Percentiles rank a stretch among this genome's conserved stretches.
These are phyloP conservation scores for Encarsia formosa DNA, from an alignment of 2,888 invertebrate species.

Conservation along the genomic window DNA sequence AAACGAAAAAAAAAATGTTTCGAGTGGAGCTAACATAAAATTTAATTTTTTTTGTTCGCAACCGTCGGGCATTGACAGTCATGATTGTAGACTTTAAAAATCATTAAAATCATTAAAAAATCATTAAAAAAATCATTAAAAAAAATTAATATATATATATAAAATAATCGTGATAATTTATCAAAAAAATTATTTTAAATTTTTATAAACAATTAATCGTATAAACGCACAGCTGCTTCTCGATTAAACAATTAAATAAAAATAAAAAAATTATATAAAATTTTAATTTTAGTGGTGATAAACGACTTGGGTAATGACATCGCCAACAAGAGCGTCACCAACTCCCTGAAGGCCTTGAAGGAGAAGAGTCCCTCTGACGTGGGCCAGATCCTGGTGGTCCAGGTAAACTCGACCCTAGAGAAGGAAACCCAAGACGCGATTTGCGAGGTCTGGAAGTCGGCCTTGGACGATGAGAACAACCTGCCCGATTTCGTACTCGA, in stretches of 20 bases:
- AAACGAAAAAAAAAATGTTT: too few relatives aligned
- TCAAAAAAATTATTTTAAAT: not conserved
- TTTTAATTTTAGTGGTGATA: constrained; percentile 38
- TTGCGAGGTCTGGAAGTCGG: constrained; percentile 39
- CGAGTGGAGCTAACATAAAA: too few relatives aligned
- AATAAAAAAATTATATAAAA: not conserved
- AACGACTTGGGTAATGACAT: constrained; percentile 39
- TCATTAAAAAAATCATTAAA: too few relatives aligned
- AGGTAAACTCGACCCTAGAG: constrained; percentile 38
- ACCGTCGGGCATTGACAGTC: too few relatives aligned
- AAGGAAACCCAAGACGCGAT: constrained; percentile 36
- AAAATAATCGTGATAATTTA: not conserved
- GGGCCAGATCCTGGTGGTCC: constrained; percentile 36
- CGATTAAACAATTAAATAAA: not conserved
- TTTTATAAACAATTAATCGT: not conserved
- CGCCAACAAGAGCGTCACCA: constrained; percentile 41
- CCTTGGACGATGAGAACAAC: constrained; percentile 55
- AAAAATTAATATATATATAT: too few relatives aligned
- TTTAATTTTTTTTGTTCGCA: too few relatives aligned
- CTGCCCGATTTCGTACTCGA: constrained; percentile 78
- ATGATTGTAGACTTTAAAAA: too few relatives aligned
- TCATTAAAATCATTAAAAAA: too few relatives aligned
- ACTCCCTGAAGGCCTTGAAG: constrained; percentile 35
- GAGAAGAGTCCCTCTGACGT: constrained; percentile 36
- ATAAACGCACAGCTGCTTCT: not conserved